phyloP scores from a whole-genome alignment of 2,888 invertebrate species.

The Tetranychus piercei region DNA sequence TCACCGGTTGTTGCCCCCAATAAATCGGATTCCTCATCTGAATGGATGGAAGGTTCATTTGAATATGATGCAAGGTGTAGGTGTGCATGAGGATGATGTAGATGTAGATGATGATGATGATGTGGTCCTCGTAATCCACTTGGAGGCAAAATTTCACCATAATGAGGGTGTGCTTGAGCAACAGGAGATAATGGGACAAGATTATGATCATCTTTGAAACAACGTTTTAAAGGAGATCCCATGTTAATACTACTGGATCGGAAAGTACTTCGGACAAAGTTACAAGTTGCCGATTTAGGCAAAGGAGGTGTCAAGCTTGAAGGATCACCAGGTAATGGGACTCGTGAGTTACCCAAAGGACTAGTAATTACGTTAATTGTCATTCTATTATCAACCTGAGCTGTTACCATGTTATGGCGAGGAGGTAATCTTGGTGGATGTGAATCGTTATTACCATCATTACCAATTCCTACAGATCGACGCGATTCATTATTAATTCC shows the following conservation, averaged over 20 bases:
- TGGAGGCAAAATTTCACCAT: not conserved
- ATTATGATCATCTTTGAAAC: not conserved
- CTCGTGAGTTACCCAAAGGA: not conserved
- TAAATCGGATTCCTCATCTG: conserved; percentile 8
- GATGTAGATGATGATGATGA: conserved; percentile 4
- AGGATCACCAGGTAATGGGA: not conserved
- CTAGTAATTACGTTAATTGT: conserved; percentile 11
- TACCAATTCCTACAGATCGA: no score
- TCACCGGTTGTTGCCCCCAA: no score
- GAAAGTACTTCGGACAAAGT: conserved; percentile 7
- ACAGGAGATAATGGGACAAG: not conserved
- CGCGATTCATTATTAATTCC: no score
- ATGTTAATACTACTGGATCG: conserved; percentile 1
- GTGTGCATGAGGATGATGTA: not conserved
- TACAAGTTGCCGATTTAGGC: not conserved
- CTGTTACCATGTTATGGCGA: not conserved
- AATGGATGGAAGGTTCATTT: not conserved
- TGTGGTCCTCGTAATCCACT: not conserved
- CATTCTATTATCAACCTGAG: conserved; percentile 6
- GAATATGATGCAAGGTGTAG: not conserved
- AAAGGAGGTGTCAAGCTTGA: not conserved
- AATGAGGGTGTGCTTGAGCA: not conserved
- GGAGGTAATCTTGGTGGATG: conserved; percentile 6
- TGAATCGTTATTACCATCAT: not conserved
- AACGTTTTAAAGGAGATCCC: not conserved